Evolutionary conservation across 2,797 vertebrate genomes (phyloP), one percentile per base, ranked within the genome.

Genomic region (Sitta carolinensis): DNA sequence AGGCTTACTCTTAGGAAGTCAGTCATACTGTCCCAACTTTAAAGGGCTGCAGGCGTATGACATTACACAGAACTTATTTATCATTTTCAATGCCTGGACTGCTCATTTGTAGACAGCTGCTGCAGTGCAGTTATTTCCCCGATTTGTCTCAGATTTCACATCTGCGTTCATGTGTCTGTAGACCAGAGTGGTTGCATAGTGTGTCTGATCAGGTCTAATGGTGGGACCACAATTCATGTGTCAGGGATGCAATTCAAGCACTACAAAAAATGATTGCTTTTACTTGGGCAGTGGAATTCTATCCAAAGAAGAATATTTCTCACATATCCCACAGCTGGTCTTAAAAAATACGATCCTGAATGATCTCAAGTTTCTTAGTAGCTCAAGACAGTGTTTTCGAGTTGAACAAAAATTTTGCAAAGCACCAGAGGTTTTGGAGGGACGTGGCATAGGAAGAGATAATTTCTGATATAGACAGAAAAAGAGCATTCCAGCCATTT

Each of bases 61-160:
- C 73, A 34, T 90, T 93, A 43, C 76, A n/a, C 86, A 95, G 89
- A 76, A 51, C 86, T 73, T 74, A 89, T 84, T 87, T 92, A 84
- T 77, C 87, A 38, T 91, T 87, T 93, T 88, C 43, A 38, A 9
- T 88, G 90, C 69, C 42, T 87, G 32, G 68, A 36, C 83, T 48
- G 73, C 88, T 90, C 55, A 5, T 76, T 88, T 88, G 83, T 63
- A 78, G 69, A 32, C 76, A 96, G 68, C 88, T 96, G 80, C 72
- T 78, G 30, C 16, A 52, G 69, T 45, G 55, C 57, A 38, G 30
- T 91, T 86, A 51, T 79, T 80, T 50, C 11, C 54, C 54, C 5
- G 0, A 18, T 91, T 94, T 93, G 66, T 88, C 90, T 95, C 85
- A 52, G 36, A 82, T 95, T 96, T 93, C 91, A 45, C 80, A 47